Evolutionary conservation across 37 sponge, comb jelly and placozoan species (phyloP), one percentile per base, ranked within the genome.

Genomic region (Cladorhizidae sp.): DNA sequence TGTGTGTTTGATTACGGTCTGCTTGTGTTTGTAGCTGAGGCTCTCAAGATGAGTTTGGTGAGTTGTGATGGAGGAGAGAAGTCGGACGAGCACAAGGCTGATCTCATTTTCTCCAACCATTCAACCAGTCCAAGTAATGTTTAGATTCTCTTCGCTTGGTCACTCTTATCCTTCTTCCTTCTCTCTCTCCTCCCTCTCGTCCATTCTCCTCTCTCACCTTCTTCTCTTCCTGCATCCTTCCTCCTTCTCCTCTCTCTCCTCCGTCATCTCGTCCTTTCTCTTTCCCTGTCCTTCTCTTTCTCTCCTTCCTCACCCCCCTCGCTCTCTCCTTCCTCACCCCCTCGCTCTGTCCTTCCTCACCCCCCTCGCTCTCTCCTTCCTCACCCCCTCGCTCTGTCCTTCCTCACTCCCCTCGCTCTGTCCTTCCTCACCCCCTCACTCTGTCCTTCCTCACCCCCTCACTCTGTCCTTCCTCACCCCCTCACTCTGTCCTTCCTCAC

Each of bases 41-140:
- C 31, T 8, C 33, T 87, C 50, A 80, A 81, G 76, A 25, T 87
- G 82, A 26, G 29, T 33, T 12, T 87, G 26, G 75, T 75, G n/a
- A 74, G 31, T 22, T 80, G 81, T 68, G 71, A 67, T 76, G 86
- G 81, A 39, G 90, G 80, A 37, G 50, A 84, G 61, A 70, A 73
- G 58, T 73, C 78, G 33, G 73, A 80, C 39, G 54, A 33, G 20
- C 62, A 80, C 43, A 80, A 62, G 22, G 61, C 79, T 0, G 79
- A 77, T 8, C 31, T 29, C 55, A 58, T 85, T n/a, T 29, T 85
- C 63, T 26, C 70, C 50, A 78, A 76, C 41, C 49, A 25, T 17
- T 35, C 72, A 14, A 58, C 18, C 63, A 78, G 50, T 32, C 15
- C 49, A 23, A 2, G 43, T 26, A 49, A 45, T 29, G 29, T 38